Evolutionary conservation across 2,797 vertebrate genomes (phyloP), one percentile per base, ranked within the genome.

Genomic region (Erithacus rubecula): DNA sequence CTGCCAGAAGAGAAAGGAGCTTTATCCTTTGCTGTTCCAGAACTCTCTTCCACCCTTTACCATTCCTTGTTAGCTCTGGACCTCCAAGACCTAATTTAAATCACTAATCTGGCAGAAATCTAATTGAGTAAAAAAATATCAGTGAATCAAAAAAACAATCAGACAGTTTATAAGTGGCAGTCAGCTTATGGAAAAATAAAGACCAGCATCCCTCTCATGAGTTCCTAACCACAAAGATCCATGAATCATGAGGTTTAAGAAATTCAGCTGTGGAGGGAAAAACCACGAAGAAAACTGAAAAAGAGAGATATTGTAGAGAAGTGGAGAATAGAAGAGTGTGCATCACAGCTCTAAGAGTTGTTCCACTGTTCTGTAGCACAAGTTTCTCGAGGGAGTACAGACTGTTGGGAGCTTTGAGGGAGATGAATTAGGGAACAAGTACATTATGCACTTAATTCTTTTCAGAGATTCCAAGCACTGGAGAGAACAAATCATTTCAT

Each of bases 401-500:
- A 58, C 20, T 51, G 12, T 21, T 52, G 62, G 71, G n/a, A 58
- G 68, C 16, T 71, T 55, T 36, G 13, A 84, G 17, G 32, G 55
- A 87, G 59, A 90, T 44, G 71, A 88, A 92, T 11, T 47, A 43
- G 51, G 71, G 65, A 93, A 79, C 26, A 7, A 77, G 89, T 46
- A 83, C 47, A 89, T 69, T 87, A 84, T n/a, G 56, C 34, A 94
- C 59, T 92, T 55, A 75, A 65, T 69, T 80, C 81, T 83, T 97
- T 93, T 76, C 60, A 93, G 80, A 92, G 82, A 93, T 92, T 86
- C 86, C 47, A 87, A 88, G 78, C 4, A 0, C 64, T 78, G 46
- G 24, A 89, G 41, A 87, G 90, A 94, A 89, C 56, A 80, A 94
- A 79, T 43, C 82, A 94, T 86, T 83, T 89, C 77, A 93, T 34